These are phyloP conservation scores for Syngnathoides biaculeatus DNA, from an alignment of 2,113 vertebrate species.

Conservation along the genomic window DNA sequence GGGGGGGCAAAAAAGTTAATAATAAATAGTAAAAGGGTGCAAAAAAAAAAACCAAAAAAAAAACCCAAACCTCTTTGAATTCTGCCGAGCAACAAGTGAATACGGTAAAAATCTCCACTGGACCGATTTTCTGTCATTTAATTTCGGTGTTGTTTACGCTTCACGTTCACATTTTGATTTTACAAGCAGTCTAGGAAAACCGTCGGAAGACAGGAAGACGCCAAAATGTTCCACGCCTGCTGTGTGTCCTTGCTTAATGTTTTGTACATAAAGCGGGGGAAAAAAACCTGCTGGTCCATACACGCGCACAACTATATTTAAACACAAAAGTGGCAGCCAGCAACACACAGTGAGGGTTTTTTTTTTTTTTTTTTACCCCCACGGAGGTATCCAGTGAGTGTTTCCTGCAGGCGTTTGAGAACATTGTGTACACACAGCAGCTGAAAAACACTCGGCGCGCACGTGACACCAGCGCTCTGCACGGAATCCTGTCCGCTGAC, in stretches of 20 bases:
- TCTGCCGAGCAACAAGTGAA: too few species aligned
- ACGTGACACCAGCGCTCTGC: neutral
- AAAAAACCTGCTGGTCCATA: neutral
- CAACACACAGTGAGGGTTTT: neutral
- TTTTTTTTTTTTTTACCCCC: neutral
- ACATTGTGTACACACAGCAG: slow-evolving; percentile 2
- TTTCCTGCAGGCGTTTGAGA: neutral
- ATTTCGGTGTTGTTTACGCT: too few species aligned
- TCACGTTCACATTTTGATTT: neutral
- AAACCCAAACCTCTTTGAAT: too few species aligned
- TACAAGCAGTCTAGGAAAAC: too few species aligned
- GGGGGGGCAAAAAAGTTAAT: too few species aligned
- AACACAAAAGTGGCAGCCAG: neutral
- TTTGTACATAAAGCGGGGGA: neutral
- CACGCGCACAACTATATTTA: neutral
- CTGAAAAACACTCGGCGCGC: neutral
- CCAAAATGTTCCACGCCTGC: neutral
- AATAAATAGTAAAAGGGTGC: too few species aligned
- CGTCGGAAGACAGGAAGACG: neutral
- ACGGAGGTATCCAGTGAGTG: neutral
- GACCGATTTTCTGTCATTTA: too few species aligned
- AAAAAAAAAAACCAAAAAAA: too few species aligned
- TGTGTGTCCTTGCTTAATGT: slow-evolving; percentile 1
- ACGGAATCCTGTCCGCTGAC: neutral
- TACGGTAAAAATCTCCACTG: too few species aligned